Evolutionary conservation across 1,140 invertebrate species (phyloP).

Genomic region (Agraylea sexmaculata): DNA sequence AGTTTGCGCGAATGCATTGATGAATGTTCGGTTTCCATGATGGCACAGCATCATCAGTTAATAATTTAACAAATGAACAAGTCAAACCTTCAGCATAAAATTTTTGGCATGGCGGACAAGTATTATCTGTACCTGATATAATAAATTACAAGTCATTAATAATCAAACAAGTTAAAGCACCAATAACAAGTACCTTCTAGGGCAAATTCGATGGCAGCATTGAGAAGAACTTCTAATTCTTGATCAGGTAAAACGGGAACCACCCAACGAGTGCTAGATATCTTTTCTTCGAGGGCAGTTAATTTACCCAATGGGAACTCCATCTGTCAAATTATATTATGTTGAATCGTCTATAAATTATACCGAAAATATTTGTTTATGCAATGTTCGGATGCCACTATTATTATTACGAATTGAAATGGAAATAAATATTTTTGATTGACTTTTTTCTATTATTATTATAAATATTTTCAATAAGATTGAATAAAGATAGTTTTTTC

Average conservation of each 20-base stretch:
- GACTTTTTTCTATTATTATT: no score
- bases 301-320: slow-evolving; percentile 82
- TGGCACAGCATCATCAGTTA: slow-evolving; percentile 96
- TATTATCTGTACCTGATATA: slow-evolving; percentile 67
- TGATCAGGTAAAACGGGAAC: slow-evolving; percentile 93
- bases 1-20: slow-evolving; percentile 88
- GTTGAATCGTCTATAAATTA: no score
- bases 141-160: neutral
- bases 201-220: slow-evolving; percentile 79
- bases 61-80: slow-evolving; percentile 91
- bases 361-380: no score
- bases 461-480: no score
- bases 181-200: slow-evolving; percentile 12
- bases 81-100: slow-evolving; percentile 92
- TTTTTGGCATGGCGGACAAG: slow-evolving; percentile 82
- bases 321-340: slow-evolving; percentile 21
- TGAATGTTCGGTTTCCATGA: slow-evolving; percentile 97
- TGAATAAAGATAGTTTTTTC: no score
- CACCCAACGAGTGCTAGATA: slow-evolving; percentile 88
- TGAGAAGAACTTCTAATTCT: slow-evolving; percentile 83
- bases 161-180: neutral
- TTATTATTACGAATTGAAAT: no score
- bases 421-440: no score
- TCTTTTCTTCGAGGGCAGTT: slow-evolving; percentile 86
- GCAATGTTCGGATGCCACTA: no score